Percentiles rank a stretch among this genome's conserved stretches.
Conservation (phyloP, 2,797 vertebrate genomes). For the Pangasius sanitwongsei region DNA sequence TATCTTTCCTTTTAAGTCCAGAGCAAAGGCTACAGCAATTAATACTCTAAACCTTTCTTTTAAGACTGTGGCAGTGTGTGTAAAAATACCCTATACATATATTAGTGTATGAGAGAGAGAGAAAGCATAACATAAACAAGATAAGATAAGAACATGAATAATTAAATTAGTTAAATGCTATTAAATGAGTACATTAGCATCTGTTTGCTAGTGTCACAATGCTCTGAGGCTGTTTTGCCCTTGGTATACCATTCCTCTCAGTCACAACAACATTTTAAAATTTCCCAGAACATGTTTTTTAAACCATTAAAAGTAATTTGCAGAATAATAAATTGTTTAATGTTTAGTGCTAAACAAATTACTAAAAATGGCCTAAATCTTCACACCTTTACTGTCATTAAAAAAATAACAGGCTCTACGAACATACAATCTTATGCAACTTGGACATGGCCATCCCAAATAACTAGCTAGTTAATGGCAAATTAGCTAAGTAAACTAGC, state of each 20-base stretch:
- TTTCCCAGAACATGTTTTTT: background rate
- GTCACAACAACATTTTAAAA: background rate
- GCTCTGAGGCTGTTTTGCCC: background rate
- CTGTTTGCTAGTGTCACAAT: background rate
- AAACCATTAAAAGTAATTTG: background rate
- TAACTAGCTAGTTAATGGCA: background rate
- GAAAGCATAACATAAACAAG: background rate
- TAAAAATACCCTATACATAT: background rate
- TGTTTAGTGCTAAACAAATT: background rate
- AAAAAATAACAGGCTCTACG: background rate
- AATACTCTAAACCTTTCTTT: background rate
- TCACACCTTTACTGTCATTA: background rate
- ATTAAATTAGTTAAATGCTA: conserved; percentile 26
- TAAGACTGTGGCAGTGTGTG: background rate
- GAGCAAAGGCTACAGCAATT: conserved; percentile 12
- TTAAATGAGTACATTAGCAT: background rate
- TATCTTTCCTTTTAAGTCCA: background rate
- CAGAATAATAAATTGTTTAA: background rate
- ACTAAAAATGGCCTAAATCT: background rate
- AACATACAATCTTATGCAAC: background rate
- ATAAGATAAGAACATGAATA: conserved; percentile 29
- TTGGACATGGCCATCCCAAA: background rate
- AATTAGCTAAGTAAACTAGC: background rate
- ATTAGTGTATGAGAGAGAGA: conserved; percentile 41
- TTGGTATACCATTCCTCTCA: background rate